Base-by-base conservation (phyloP, 2,888 invertebrate species). In the Cetonia aurata region DNA sequence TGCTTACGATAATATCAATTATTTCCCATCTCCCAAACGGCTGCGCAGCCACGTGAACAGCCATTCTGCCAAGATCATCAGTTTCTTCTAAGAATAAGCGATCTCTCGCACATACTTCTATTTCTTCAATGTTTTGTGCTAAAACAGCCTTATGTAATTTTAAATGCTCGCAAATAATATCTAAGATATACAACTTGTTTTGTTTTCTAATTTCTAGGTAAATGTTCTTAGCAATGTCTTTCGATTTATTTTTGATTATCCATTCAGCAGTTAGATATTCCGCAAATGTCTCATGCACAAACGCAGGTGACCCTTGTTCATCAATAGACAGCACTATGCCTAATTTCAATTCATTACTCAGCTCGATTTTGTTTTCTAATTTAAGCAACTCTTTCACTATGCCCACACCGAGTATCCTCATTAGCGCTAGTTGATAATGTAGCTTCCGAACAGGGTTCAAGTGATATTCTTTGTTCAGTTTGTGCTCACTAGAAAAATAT, bases 211-310 rank as follows among this genome's bases (percentile, higher is more conserved):
- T 6, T 37, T 13, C 12, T 8, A n/a, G 13, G 3, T 56, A 56
- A 37, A 56, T n/a, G 3, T 56, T 15, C 13, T 13, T 33, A n/a
- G 55, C 55, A 6, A 13, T 4, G 8, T 33, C 33, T 13, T 33
- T 33, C n/a, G 33, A 15, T 15, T 37, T 31, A 6, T 31, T 13
- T 56, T 56, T 56, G 6, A 15, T 9, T 3, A 56, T 13, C 55
- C 55, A 56, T 2, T 37, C 15, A 1, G 55, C 55, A 1, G 33
- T 6, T 37, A 56, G 15, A 15, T 37, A 56, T 15, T 56, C 55
- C 6, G 37, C 55, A 13, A 56, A 56, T 6, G 33, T 56, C 3
- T 33, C 33, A 13, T 56, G 33, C 8, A 37, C n/a, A 56, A 56
- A 56, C 15, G 33, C 37, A 15, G 55, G 55, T 0, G 1, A 56